These are phyloP conservation scores for Platycnemis pennipes DNA, from an alignment of 2,888 invertebrate genomes.

Conservation along the genomic window DNA sequence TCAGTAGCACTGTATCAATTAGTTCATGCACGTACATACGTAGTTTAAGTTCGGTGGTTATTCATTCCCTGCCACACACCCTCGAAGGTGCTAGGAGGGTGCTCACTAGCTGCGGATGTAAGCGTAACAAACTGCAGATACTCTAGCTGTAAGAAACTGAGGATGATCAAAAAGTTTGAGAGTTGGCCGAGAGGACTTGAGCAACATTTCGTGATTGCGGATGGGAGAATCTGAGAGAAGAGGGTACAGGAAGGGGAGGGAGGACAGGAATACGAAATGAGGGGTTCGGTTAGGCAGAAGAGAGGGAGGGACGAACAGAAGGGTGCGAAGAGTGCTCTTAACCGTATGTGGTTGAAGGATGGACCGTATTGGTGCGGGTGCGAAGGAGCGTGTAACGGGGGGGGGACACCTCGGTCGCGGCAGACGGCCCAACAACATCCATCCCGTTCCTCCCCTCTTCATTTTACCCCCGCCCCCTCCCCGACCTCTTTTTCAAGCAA, in stretches of 20 bases:
- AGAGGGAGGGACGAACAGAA: neutral
- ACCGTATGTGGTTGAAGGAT: neutral
- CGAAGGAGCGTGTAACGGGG: neutral
- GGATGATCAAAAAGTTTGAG: no score
- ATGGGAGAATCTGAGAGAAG: neutral
- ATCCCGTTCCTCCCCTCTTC: neutral
- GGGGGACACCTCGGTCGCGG: neutral
- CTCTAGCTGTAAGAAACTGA: no score
- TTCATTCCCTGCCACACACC: no score
- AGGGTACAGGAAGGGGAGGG: neutral
- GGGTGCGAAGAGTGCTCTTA: neutral
- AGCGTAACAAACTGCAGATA: no score
- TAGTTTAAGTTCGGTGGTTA: no score
- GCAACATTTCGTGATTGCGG: neutral
- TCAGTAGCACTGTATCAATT: no score
- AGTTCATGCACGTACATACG: no score
- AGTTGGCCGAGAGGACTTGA: no score
- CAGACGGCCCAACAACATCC: neutral
- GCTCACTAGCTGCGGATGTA: no score
- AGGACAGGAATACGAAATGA: neutral
- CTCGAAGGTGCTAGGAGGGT: no score
- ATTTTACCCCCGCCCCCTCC: neutral
- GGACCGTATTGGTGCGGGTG: neutral
- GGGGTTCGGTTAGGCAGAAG: neutral
- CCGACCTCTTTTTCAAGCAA: neutral